Conservation (phyloP, 2,888 invertebrate genomes). For the Junonia oenone region DNA sequence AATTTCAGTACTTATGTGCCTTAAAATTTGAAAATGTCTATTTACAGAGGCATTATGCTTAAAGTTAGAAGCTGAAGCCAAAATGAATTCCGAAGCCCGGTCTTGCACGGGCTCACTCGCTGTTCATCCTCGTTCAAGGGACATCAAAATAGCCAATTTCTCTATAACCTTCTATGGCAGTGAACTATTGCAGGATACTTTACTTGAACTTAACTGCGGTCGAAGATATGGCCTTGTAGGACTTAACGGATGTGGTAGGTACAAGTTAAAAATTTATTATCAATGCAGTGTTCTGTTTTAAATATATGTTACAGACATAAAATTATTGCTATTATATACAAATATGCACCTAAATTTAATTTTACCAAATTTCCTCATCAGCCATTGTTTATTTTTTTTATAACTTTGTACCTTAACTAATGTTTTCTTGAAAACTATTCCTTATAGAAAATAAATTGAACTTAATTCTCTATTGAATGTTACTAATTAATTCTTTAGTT, state of each 20-base stretch:
- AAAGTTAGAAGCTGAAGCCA: slow-evolving; percentile 93
- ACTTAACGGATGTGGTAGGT: slow-evolving; percentile 95
- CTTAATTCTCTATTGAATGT: too few relatives aligned
- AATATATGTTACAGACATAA: too few relatives aligned
- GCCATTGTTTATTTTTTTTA: too few relatives aligned
- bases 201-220: slow-evolving; percentile 97
- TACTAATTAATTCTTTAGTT: too few relatives aligned
- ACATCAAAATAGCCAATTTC: slow-evolving; percentile 97
- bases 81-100: slow-evolving; percentile 94
- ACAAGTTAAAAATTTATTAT: slow-evolving; percentile 15
- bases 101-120: slow-evolving; percentile 97
- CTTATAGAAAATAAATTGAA: too few relatives aligned
- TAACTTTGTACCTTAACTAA: too few relatives aligned
- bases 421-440: too few relatives aligned
- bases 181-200: slow-evolving; percentile 96
- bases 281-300: too few relatives aligned
- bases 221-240: slow-evolving; percentile 97
- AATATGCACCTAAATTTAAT: too few relatives aligned
- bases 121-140: slow-evolving; percentile 96
- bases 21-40: neutral
- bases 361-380: too few relatives aligned
- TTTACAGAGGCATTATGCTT: slow-evolving; percentile 88
- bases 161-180: slow-evolving; percentile 99
- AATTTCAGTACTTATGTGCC: neutral
- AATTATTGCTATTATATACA: too few relatives aligned